phyloP scores from a whole-genome alignment of 2,797 vertebrate species.

The Carapus acus region DNA sequence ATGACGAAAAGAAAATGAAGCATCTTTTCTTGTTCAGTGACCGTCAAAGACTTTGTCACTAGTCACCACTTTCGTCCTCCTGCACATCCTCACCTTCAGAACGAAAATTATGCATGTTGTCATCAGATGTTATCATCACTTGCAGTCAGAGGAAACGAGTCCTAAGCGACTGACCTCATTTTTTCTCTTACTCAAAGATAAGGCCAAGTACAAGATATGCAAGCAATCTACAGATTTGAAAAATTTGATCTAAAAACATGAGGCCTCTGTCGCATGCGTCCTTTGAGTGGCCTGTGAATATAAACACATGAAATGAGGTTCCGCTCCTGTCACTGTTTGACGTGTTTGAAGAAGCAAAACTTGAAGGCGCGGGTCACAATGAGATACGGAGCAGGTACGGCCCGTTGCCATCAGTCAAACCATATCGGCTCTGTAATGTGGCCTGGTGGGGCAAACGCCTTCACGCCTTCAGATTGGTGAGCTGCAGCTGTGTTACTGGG shows the following conservation, averaged over 20 bases:
- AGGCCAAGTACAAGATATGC: no score
- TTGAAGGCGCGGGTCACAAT: conserved; percentile 25
- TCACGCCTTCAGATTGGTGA: background rate
- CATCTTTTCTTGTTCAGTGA: no score
- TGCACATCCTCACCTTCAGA: conserved; percentile 6
- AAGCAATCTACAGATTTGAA: no score
- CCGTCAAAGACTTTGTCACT: no score
- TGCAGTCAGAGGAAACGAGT: conserved; percentile 2
- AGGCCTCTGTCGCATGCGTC: conserved; percentile 3
- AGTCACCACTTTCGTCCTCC: conserved; percentile 3
- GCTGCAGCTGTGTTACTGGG: background rate
- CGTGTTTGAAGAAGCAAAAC: background rate
- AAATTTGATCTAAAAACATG: background rate
- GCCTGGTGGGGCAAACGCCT: background rate
- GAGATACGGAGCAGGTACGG: conserved; percentile 44
- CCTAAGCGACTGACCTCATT: conserved; percentile 6
- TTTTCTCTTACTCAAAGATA: conserved; percentile 31
- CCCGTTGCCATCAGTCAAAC: background rate
- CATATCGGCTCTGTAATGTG: background rate
- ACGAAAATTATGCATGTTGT: background rate
- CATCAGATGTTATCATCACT: no score
- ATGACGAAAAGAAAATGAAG: no score
- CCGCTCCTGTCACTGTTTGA: background rate
- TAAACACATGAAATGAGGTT: conserved; percentile 13
- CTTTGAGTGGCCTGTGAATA: conserved; percentile 6